Percentiles rank a stretch among this genome's conserved stretches.
Conservation (phyloP, 2,797 vertebrate genomes). For the Helicolenus hilgendorfi region DNA sequence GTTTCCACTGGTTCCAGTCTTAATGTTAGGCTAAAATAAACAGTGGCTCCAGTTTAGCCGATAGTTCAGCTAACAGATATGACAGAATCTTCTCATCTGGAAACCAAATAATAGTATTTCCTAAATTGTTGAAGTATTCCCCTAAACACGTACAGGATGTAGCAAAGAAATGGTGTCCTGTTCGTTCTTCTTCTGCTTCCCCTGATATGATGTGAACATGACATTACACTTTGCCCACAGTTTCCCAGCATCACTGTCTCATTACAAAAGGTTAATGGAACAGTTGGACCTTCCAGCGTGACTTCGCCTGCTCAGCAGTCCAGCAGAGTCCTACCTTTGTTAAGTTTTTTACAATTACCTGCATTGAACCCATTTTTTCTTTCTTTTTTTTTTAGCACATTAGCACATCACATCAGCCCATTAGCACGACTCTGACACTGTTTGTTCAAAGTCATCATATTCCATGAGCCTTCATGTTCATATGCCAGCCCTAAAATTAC, state of each 20-base stretch:
- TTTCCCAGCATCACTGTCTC: conserved; percentile 58
- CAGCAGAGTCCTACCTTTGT: conserved; percentile 30
- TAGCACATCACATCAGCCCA: conserved; percentile 33
- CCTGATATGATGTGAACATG: conserved; percentile 52
- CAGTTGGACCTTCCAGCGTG: conserved; percentile 56
- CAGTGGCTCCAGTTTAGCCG: neutral
- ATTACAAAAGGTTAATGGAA: conserved; percentile 82
- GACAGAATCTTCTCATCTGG: neutral
- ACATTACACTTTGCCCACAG: conserved; percentile 54
- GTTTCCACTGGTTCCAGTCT: neutral
- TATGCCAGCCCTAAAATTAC: conserved; percentile 61
- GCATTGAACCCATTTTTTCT: conserved; percentile 17
- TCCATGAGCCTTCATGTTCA: conserved; percentile 57
- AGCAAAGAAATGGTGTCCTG: neutral
- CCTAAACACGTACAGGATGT: neutral
- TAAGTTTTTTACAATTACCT: conserved; percentile 58
- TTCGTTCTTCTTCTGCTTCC: conserved; percentile 13
- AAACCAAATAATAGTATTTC: neutral
- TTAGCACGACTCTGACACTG: conserved; percentile 44
- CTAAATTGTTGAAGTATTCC: neutral
- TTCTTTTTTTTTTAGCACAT: conserved; percentile 20
- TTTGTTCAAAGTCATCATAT: conserved; percentile 70
- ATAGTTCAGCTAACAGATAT: neutral
- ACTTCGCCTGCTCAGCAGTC: conserved; percentile 61
- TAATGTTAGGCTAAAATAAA: neutral